phyloP scores from a whole-genome alignment of 2,888 invertebrate genomes.

The Cephus spinipes region DNA sequence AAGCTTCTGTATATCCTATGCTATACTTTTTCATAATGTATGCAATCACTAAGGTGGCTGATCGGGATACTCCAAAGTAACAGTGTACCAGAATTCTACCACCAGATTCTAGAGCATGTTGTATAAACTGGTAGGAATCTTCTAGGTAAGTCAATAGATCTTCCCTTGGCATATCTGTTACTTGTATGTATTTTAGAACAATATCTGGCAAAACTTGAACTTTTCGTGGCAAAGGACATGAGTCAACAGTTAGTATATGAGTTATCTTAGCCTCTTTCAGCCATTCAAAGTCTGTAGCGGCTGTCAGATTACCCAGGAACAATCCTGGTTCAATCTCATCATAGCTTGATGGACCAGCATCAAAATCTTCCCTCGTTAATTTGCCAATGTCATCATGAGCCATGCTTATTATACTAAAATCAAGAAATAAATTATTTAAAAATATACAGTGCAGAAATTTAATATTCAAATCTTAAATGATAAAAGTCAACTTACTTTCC shows the following conservation, averaged over 20 bases:
- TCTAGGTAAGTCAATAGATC: constrained; percentile 86
- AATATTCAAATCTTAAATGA: neutral
- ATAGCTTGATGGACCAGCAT: constrained; percentile 72
- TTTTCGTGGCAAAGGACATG: constrained; percentile 83
- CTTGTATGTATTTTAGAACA: constrained; percentile 80
- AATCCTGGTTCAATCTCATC: constrained; percentile 70
- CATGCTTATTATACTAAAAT: constrained; percentile 31
- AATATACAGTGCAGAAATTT: neutral
- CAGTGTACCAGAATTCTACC: constrained; percentile 89
- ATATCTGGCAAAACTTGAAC: constrained; percentile 77
- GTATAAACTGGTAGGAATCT: constrained; percentile 82
- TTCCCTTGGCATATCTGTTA: constrained; percentile 87
- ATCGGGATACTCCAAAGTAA: constrained; percentile 91
- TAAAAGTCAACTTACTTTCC: neutral
- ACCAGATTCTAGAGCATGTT: constrained; percentile 72
- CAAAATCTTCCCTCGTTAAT: constrained; percentile 66
- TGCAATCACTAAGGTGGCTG: constrained; percentile 88
- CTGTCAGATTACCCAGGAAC: constrained; percentile 80
- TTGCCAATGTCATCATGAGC: constrained; percentile 34
- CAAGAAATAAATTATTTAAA: neutral
- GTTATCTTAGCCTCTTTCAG: constrained; percentile 76
- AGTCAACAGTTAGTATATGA: constrained; percentile 85
- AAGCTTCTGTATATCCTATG: constrained; percentile 80
- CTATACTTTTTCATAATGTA: constrained; percentile 88
- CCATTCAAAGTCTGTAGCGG: constrained; percentile 80